These are phyloP conservation scores for Mythimna ferrago DNA, from an alignment of 2,888 invertebrate species.

Conservation along the genomic window DNA sequence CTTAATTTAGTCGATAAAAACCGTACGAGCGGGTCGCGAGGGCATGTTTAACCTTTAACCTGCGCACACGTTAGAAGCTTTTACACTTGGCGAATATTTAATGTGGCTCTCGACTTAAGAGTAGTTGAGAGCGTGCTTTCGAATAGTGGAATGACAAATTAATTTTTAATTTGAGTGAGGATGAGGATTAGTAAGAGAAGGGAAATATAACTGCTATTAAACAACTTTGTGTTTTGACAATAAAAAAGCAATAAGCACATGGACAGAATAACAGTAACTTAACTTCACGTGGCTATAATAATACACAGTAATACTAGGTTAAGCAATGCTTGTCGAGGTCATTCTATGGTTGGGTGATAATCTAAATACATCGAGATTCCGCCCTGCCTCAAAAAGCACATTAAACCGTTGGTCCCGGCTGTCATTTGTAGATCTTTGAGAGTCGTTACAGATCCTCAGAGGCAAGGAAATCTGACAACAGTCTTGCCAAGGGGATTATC, in stretches of 20 bases:
- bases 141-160: constrained; percentile 50
- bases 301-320: too few relatives aligned
- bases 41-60: constrained; percentile 83
- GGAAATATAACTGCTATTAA: constrained; percentile 15
- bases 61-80: constrained; percentile 61
- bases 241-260: neutral
- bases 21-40: constrained; percentile 74
- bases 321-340: too few relatives aligned
- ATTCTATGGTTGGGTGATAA: too few relatives aligned
- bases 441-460: too few relatives aligned
- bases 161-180: constrained; percentile 17
- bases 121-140: constrained; percentile 42
- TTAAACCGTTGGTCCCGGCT: too few relatives aligned
- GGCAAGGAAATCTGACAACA: too few relatives aligned
- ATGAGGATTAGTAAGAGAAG: constrained; percentile 3
- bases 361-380: too few relatives aligned
- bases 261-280: constrained; percentile 6
- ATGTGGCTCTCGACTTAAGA: constrained; percentile 43
- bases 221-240: constrained; percentile 13
- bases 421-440: too few relatives aligned
- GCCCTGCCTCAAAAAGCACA: too few relatives aligned
- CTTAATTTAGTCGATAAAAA: constrained; percentile 84
- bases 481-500: too few relatives aligned
- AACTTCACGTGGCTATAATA: neutral
- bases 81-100: constrained; percentile 70